Evolutionary conservation across 2,113 vertebrate genomes (phyloP).

Genomic region (Centropus unirufus): DNA sequence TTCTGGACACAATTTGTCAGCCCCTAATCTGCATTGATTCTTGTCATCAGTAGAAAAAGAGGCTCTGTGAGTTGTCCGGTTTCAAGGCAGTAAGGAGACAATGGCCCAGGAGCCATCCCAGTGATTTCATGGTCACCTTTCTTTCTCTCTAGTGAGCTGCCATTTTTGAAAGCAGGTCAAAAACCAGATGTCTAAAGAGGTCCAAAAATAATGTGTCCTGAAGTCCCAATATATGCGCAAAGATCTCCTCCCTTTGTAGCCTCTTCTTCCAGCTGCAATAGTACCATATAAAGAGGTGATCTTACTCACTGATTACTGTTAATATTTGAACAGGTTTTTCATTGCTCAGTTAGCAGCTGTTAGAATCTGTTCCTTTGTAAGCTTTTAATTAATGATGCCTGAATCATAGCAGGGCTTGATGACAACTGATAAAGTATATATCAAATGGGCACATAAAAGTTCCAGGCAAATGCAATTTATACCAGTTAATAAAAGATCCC

Average conservation of each 20-base stretch:
- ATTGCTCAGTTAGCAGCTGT: constrained; percentile 6
- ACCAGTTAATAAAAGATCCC: background rate
- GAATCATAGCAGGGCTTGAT: background rate
- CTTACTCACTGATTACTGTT: background rate
- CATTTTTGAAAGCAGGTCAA: background rate
- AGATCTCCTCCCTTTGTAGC: background rate
- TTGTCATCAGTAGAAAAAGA: background rate
- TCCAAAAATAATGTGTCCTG: background rate
- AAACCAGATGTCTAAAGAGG: background rate
- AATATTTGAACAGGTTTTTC: background rate
- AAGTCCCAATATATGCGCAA: background rate
- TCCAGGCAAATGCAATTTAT: background rate
- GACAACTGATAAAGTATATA: background rate
- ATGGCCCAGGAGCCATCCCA: fast-evolving
- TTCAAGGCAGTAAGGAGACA: background rate
- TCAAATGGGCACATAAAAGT: background rate
- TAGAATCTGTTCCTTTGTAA: background rate
- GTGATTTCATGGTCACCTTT: background rate
- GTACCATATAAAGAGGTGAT: background rate
- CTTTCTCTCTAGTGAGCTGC: background rate
- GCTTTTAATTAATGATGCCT: constrained; percentile 7
- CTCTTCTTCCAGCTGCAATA: background rate
- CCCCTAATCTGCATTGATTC: background rate
- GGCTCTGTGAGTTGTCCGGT: background rate
- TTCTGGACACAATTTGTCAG: background rate